Conservation (phyloP, 2,113 vertebrate species). For the Tonatia bakeri region DNA sequence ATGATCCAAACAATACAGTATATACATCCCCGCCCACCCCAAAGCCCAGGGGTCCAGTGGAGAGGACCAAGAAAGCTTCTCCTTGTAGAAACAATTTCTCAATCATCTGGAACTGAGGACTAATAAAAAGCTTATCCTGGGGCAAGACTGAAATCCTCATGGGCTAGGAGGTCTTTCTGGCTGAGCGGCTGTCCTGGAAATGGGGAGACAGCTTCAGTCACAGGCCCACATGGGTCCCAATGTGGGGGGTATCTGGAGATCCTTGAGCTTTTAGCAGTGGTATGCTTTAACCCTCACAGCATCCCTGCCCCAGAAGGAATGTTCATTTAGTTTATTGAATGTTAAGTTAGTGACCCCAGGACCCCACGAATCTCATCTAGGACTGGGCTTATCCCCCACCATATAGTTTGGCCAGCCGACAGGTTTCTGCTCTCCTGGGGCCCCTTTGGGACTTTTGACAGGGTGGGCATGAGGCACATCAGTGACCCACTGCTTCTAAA, state of each 20-base stretch:
- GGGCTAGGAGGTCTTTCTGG: constrained; percentile 34
- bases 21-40: background rate
- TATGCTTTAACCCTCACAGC: background rate
- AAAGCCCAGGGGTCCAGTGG: background rate
- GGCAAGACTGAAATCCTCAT: background rate
- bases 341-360: background rate
- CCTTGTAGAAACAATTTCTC: background rate
- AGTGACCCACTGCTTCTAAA: background rate
- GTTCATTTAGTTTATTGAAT: background rate
- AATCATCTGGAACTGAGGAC: background rate
- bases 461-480: background rate
- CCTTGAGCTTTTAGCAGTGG: background rate
- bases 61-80: constrained; percentile 1
- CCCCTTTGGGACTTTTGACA: background rate
- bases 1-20: too few species aligned
- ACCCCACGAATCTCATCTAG: background rate
- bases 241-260: background rate
- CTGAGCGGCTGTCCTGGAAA: constrained; percentile 61
- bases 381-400: background rate
- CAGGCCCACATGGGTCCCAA: constrained; percentile 67
- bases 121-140: background rate
- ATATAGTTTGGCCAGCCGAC: background rate
- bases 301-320: background rate
- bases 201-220: constrained; percentile 71
- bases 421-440: background rate